Conservation (phyloP, 1,140 invertebrate genomes). For the Metopolophium dirhodum region DNA sequence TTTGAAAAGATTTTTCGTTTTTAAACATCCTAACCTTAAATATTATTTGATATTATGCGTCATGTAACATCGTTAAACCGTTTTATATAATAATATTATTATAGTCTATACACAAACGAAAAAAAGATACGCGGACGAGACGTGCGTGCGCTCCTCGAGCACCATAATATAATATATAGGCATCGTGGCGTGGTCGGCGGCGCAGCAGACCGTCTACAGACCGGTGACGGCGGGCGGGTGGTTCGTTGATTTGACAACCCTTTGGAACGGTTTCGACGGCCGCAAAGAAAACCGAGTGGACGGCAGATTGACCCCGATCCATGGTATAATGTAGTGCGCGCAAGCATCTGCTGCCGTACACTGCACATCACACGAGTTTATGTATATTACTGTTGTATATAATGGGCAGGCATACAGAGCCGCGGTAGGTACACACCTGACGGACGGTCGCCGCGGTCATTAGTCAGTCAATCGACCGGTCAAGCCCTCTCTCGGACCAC, state of each 20-base stretch:
- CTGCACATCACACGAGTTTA: too few species aligned
- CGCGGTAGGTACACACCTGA: slow-evolving; percentile 42
- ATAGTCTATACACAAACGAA: not conserved
- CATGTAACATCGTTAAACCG: not conserved
- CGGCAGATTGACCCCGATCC: slow-evolving; percentile 16
- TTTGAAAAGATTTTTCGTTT: not conserved
- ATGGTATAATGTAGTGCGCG: slow-evolving; percentile 25
- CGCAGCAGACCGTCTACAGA: not conserved
- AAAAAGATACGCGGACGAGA: not conserved
- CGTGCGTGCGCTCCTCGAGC: not conserved
- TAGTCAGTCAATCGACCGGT: slow-evolving; percentile 56
- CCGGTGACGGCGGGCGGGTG: not conserved
- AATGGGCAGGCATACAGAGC: not conserved
- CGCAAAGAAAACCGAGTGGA: not conserved
- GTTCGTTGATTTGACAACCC: slow-evolving; percentile 42
- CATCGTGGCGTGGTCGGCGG: not conserved
- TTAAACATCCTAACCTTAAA: not conserved
- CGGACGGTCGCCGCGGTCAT: slow-evolving; percentile 35
- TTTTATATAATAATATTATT: not conserved
- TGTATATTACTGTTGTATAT: not conserved
- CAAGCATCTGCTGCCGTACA: not conserved
- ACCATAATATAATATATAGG: too few species aligned
- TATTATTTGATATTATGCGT: not conserved
- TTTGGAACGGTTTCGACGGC: slow-evolving; percentile 22
- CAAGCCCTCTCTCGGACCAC: slow-evolving; percentile 48